These are phyloP conservation scores for Neoascia interrupta DNA, from an alignment of 2,888 invertebrate genomes.

Conservation along the genomic window DNA sequence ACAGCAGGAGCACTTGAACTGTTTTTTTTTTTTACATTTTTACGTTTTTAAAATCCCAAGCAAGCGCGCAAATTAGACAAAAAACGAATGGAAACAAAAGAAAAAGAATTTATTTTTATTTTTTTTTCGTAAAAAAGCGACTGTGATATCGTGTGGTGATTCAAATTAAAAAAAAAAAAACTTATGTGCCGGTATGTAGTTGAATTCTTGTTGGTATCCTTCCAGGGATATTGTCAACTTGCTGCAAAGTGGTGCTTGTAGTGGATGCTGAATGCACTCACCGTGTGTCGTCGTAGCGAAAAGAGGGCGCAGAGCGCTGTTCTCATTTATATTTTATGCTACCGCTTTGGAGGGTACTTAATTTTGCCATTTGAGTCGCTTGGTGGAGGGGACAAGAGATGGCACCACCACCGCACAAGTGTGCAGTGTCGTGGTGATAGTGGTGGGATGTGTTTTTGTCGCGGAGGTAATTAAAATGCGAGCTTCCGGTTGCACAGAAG, in stretches of 20 bases:
- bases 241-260: slow-evolving; percentile 10
- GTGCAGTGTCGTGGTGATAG: no score
- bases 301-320: slow-evolving; percentile 32
- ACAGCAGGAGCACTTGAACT: slow-evolving; percentile 65
- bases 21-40: slow-evolving; percentile 17
- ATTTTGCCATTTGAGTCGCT: slow-evolving; percentile 42
- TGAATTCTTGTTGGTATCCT: slow-evolving; percentile 28
- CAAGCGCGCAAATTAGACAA: slow-evolving; percentile 42
- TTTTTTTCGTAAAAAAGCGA: slow-evolving; percentile 1
- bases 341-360: slow-evolving; percentile 24
- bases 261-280: slow-evolving; percentile 57
- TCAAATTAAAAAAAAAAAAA: slow-evolving; percentile 25
- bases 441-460: no score
- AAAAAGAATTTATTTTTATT: background rate
- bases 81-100: background rate
- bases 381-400: slow-evolving; percentile 11
- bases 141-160: slow-evolving; percentile 43
- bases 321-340: slow-evolving; percentile 53
- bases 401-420: no score
- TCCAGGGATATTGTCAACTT: slow-evolving; percentile 38
- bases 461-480: slow-evolving; percentile 56
- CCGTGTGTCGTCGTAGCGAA: slow-evolving; percentile 6
- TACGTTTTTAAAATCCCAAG: slow-evolving; percentile 30
- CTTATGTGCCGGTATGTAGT: background rate
- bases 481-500: slow-evolving; percentile 47